Evolutionary conservation across 2,888 invertebrate genomes (phyloP), one percentile per base, ranked within the genome.

Genomic region (Cyaniris semiargus): DNA sequence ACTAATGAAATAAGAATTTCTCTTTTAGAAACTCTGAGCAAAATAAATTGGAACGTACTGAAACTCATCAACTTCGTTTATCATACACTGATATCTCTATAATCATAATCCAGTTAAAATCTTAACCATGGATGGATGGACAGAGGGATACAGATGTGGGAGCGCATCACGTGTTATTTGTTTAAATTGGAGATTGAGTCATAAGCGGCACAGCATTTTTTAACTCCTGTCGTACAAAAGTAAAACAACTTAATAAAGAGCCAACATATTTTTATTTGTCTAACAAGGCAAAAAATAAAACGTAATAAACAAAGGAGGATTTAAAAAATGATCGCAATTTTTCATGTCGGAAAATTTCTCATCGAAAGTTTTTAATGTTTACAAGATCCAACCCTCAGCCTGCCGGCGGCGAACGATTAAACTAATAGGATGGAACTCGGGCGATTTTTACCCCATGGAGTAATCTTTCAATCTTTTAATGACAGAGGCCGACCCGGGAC

Each of bases 381-480:
- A 31, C 34, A 76, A 79, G 56, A 79, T 76, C 85, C 78, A 85
- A 85, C 84, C 86, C 85, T 86, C 87, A 21, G 31, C 23, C 10
- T 85, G 83, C 83, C 81, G 84, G 87, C 87, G 86, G 85, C 91
- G 90, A 87, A 84, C 89, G 92, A 92, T 93, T 93, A 90, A 92
- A 92, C 92, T 91, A 92, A 93, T 90, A 89, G 91, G 90, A 93
- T 92, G 91, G 93, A 91, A 92, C 90, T 89, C 85, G 81, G 82
- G 85, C 82, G 85, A 86, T 89, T 90, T 89, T 89, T 89, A 89
- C 90, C 92, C 91, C 88, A 86, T 81, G 88, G 86, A 89, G 91
- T 89, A 93, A 93, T 93, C 92, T 90, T 90, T 89, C 91, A 91
- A 93, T 92, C 92, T 92, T 89, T 89, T 92, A 93, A 92, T 92